These are phyloP conservation scores for Megaceryle torquata DNA, from an alignment of 2,113 vertebrate species.

Conservation along the genomic window DNA sequence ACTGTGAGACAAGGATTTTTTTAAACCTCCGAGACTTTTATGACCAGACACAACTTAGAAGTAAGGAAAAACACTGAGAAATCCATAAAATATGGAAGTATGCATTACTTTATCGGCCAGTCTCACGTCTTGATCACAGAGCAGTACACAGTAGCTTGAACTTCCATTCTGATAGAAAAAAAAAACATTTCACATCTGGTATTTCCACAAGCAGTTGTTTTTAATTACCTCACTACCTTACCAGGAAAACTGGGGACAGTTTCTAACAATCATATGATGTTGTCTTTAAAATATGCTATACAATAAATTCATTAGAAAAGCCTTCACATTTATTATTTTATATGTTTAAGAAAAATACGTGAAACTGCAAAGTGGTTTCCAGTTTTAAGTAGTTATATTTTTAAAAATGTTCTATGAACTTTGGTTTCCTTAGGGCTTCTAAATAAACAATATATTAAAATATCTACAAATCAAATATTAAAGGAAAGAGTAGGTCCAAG, in stretches of 20 bases:
- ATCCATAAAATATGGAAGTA: background rate
- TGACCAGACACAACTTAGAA: background rate
- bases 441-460: slow-evolving; percentile 70
- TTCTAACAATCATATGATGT: slow-evolving; percentile 39
- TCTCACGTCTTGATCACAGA: background rate
- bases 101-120: background rate
- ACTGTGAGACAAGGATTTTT: background rate
- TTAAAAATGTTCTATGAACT: slow-evolving; percentile 46
- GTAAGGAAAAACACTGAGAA: background rate
- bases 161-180: background rate
- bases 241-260: slow-evolving; percentile 5
- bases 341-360: slow-evolving; percentile 36
- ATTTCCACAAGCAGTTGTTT: background rate
- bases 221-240: slow-evolving; percentile 3
- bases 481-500: slow-evolving; percentile 56
- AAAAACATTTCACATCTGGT: background rate
- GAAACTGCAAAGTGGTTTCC: slow-evolving; percentile 59
- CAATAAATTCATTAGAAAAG: slow-evolving; percentile 46
- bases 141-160: background rate
- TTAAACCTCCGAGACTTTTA: background rate
- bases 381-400: slow-evolving; percentile 46
- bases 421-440: slow-evolving; percentile 67
- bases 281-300: slow-evolving; percentile 45
- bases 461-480: slow-evolving; percentile 64
- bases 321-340: slow-evolving; percentile 38